Conservation (phyloP, 2,113 vertebrate species). For the Macquaria ambigua region DNA sequence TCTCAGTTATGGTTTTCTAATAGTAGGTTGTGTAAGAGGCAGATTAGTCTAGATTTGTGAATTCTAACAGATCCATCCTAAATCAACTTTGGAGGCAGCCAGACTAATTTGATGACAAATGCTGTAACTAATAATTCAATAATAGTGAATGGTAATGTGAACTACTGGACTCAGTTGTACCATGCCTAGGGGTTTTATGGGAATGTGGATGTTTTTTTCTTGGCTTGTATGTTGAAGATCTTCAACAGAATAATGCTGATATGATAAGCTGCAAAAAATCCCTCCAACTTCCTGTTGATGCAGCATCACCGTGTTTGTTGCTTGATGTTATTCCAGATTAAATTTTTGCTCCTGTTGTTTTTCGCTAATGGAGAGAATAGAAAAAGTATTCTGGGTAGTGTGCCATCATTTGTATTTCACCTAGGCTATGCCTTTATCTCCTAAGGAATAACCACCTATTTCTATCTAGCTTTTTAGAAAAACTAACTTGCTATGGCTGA, state of each 20-base stretch:
- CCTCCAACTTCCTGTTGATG: neutral
- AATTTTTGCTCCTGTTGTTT: neutral
- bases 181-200: neutral
- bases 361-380: neutral
- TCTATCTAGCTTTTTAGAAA: neutral
- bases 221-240: neutral
- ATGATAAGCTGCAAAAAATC: neutral
- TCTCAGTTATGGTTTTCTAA: neutral
- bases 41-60: neutral
- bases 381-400: neutral
- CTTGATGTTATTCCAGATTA: conserved; percentile 2
- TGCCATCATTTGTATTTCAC: neutral
- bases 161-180: neutral
- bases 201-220: neutral
- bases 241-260: neutral
- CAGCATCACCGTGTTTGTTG: neutral
- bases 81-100: neutral
- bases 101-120: conserved; percentile 7
- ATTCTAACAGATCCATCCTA: neutral
- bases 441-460: neutral
- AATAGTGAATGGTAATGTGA: conserved; percentile 4
- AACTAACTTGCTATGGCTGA: neutral
- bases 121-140: neutral
- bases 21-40: neutral
- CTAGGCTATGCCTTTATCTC: neutral